phyloP scores from a whole-genome alignment of 30 jellyfish, hydroid and myxozoan species.

The Pelagia noctiluca region DNA sequence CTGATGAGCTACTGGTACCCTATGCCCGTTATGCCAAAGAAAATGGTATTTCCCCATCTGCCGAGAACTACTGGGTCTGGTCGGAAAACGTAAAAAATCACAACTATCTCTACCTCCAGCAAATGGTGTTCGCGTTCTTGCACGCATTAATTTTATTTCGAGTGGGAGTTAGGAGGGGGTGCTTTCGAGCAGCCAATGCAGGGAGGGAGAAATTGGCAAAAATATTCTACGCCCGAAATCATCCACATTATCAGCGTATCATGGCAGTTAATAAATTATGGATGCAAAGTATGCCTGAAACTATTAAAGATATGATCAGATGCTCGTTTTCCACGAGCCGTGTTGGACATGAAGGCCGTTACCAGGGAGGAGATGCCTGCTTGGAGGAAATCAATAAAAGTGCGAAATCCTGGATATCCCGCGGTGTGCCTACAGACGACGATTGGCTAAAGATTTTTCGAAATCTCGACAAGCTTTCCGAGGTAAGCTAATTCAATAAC shows the following conservation, averaged over 20 bases:
- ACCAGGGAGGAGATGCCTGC: neutral
- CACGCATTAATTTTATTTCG: neutral
- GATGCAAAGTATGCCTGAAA: neutral
- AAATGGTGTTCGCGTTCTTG: neutral
- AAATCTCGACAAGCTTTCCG: neutral
- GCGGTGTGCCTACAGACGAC: neutral
- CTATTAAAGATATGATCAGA: neutral
- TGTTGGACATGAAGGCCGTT: neutral
- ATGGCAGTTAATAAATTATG: neutral
- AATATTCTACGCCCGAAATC: neutral
- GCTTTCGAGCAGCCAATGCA: neutral
- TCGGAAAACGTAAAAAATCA: neutral
- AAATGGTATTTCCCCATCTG: neutral
- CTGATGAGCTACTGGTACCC: slow-evolving; percentile 3
- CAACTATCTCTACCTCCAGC: neutral
- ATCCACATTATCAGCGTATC: neutral
- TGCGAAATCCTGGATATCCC: neutral
- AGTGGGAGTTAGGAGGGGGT: neutral
- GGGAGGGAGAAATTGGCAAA: neutral
- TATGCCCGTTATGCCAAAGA: no score
- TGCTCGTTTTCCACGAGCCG: neutral
- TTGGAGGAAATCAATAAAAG: neutral
- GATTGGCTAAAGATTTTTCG: neutral
- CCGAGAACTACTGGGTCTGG: neutral
- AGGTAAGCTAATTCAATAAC: no score